Evolutionary conservation across 2,113 vertebrate genomes (phyloP), one percentile per base, ranked within the genome.

Genomic region (Prietella phreatophila): DNA sequence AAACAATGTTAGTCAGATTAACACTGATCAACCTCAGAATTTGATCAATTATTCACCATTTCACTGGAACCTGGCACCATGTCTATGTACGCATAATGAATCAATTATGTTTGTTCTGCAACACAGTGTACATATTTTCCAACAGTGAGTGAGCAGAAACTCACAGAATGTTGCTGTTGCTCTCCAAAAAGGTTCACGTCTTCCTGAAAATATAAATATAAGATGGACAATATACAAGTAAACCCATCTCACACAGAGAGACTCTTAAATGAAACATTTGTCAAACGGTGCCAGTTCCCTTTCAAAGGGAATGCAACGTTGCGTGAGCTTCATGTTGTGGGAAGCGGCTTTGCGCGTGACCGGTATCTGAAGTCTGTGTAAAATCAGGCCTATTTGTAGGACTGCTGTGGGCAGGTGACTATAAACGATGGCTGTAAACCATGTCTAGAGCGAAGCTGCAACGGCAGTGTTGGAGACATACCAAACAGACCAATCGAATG

Each of bases 1-100:
- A 22, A 8, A 60, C 53, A 82, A 61, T 82, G 33, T 82, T 42
- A 69, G 75, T 55, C 60, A 84, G 80, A 82, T 83, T 83, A 85
- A 83, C 79, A 85, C 42, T 78, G 33, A 85, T 86, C 82, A 85
- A 88, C 80, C 79, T 88, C 69, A 85, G 60, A 88, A 83, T 76
- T 42, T 58, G 22, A 88, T 90, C 7, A 69, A 83, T 90, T 88
- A 85, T 88, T 87, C 22, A 87, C 50, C 60, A 61, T 63, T 81
- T 39, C 50, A 75, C 39, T 39, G 20, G 53, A 79, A 89, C 8
- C 22, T 55, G 8, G 83, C 55, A 87, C 69, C 50, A 75, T 20
- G 13, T 4, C 25, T 58, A 15, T 76, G 39, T 25, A 20, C 17
- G 20, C 27, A 71, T 56, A 39, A 33, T 55, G 30, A 56, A 69